Evolutionary conservation across 1,140 invertebrate species (phyloP).

Genomic region (Drosophila micromelanica): DNA sequence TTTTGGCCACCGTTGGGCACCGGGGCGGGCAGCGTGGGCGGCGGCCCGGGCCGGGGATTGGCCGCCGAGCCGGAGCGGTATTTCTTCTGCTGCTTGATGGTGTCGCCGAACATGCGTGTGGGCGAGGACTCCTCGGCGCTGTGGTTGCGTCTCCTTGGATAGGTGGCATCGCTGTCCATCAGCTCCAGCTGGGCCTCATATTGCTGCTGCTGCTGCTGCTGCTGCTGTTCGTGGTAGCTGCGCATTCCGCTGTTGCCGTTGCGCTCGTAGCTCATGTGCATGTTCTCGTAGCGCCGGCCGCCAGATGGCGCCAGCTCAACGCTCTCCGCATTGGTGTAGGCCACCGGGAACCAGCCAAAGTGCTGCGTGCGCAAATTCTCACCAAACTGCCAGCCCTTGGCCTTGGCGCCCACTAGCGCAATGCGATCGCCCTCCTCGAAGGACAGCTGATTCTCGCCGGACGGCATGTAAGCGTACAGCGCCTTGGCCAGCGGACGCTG

Average conservation of each 20-base stretch:
- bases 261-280: slow-evolving; percentile 70
- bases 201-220: slow-evolving; percentile 63
- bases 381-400: slow-evolving; percentile 98
- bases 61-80: slow-evolving; percentile 60
- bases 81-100: slow-evolving; percentile 81
- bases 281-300: slow-evolving; percentile 60
- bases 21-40: slow-evolving; percentile 88
- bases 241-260: slow-evolving; percentile 51
- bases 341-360: slow-evolving; percentile 97
- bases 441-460: slow-evolving; percentile 95
- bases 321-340: slow-evolving; percentile 91
- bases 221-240: slow-evolving; percentile 66
- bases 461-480: slow-evolving; percentile 94
- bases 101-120: slow-evolving; percentile 86
- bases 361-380: slow-evolving; percentile 95
- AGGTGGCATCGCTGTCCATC: slow-evolving; percentile 76
- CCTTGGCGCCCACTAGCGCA: slow-evolving; percentile 93
- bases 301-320: slow-evolving; percentile 34
- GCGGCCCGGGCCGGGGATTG: slow-evolving; percentile 85
- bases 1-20: slow-evolving; percentile 84
- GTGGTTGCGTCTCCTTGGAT: slow-evolving; percentile 73
- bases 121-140: slow-evolving; percentile 85
- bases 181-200: slow-evolving; percentile 73
- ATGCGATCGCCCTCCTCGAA: slow-evolving; percentile 96
- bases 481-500: slow-evolving; percentile 89